A percentile compares a stretch with the other conserved stretches of the same genome.
Evolutionary conservation across 2,797 vertebrate species (phyloP).

Genomic region (Phataginus tricuspis): DNA sequence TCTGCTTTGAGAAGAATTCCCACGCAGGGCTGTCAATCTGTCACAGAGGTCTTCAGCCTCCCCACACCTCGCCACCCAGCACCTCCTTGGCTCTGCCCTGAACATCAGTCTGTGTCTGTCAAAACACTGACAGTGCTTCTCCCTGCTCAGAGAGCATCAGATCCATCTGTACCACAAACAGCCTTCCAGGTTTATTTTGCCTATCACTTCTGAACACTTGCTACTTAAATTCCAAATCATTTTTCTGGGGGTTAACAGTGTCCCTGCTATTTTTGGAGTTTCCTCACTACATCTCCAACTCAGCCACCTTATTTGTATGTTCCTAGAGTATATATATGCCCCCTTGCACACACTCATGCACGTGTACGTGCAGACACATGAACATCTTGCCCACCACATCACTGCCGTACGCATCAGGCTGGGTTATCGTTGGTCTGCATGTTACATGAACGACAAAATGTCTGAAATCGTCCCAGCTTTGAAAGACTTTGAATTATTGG

Average conservation of each 20-base stretch:
- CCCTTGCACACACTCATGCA: not conserved
- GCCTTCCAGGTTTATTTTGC: slow-evolving; percentile 77
- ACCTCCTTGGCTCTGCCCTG: slow-evolving; percentile 65
- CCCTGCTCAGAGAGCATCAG: slow-evolving; percentile 46
- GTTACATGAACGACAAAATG: slow-evolving; percentile 35
- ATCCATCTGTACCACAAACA: slow-evolving; percentile 73
- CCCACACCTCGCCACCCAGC: not conserved
- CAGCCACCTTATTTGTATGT: slow-evolving; percentile 65
- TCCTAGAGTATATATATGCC: not conserved
- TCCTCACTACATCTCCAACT: slow-evolving; percentile 36
- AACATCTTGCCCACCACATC: not conserved
- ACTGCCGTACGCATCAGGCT: not conserved
- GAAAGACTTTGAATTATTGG: slow-evolving; percentile 28
- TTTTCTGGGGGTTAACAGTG: slow-evolving; percentile 77
- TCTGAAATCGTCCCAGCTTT: slow-evolving; percentile 38
- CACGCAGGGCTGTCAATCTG: slow-evolving; percentile 46
- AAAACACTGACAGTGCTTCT: slow-evolving; percentile 50
- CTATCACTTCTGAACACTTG: slow-evolving; percentile 75
- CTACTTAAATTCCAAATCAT: slow-evolving; percentile 83
- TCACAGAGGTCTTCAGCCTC: not conserved
- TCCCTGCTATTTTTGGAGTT: slow-evolving; percentile 74
- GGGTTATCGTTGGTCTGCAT: not conserved
- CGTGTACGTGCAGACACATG: not conserved
- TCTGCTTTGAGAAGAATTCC: slow-evolving; percentile 24
- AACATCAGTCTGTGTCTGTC: slow-evolving; percentile 50